phyloP scores from a whole-genome alignment of 2,888 invertebrate species.

The Chirona hameri region DNA sequence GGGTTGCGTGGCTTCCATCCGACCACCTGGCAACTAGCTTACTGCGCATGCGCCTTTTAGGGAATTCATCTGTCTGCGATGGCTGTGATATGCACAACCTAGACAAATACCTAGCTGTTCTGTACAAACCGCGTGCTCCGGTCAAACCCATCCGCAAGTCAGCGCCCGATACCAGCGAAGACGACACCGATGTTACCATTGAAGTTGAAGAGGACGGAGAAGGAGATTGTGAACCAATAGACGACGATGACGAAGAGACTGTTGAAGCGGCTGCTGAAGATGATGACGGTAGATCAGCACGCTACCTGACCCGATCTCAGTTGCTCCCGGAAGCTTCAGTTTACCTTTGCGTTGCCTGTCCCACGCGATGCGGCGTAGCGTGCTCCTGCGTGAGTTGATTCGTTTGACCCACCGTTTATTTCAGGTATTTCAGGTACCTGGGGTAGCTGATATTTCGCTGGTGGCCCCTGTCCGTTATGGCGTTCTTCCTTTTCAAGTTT shows the following conservation, averaged over 20 bases:
- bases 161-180: not conserved
- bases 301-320: not conserved
- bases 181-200: not conserved
- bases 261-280: not conserved
- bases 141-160: not conserved
- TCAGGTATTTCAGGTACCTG: not conserved
- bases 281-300: constrained; percentile 7
- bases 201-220: not conserved
- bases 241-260: not conserved
- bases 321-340: not conserved
- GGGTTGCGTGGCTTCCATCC: not conserved
- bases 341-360: not conserved
- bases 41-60: not conserved
- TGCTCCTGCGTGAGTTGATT: not conserved
- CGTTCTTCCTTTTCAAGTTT: no score
- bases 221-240: not conserved
- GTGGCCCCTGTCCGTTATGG: no score
- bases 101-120: not conserved
- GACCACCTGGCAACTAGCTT: not conserved
- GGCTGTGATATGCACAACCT: constrained; percentile 3
- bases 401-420: not conserved
- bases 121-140: not conserved
- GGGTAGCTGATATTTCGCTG: no score
- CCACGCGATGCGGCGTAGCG: not conserved
- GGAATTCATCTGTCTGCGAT: not conserved